Base-by-base conservation (phyloP, 2,888 invertebrate species). In the Clivina fossor region DNA sequence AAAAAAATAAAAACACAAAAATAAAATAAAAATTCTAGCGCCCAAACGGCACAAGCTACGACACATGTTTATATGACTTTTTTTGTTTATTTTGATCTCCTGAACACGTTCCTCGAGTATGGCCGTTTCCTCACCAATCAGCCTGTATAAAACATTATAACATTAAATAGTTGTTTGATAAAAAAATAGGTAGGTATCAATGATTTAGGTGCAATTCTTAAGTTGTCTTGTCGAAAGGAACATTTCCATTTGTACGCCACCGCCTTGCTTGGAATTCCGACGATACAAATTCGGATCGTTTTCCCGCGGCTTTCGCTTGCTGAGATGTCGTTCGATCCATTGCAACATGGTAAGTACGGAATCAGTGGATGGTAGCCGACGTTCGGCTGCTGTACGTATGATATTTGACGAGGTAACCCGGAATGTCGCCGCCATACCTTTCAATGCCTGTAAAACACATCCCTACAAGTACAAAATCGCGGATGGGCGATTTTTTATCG, bases 401-500 rank as follows among this genome's bases (percentile, higher is more conserved):
- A 92, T 90, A 68, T 84, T 81, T 0, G 91, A 91, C 0, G 90
- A 86, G 0, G 91, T 86, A 7, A 93, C 90, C 46, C 93, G 84
- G 80, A 93, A 93, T 2, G 93, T 93, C 1, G 91, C 89, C 0
- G 93, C 93, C 91, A 93, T 93, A 71, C 93, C 93, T 78, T 92
- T 92, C 54, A 93, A 76, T 0, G 92, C 90, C 91, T 92, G 69
- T 28, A 65, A 62, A 56, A 24, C 51, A 65, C 74, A 72, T 72
- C 90, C 90, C 83, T 84, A 80, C 88, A 93, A 51, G 33, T 57
- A 16, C 30, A 51, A 50, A 53, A 51, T 43, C 43, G 43, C 43
- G 41, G 43, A 32, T 43, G 41, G 32, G 32, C 32, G 32, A 70
- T 67, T 69, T 63, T n/a, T 60, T 66, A 57, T 71, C 64, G 65